Base-by-base conservation (phyloP, 1,140 invertebrate genomes). In the Drosophila sucinea region DNA sequence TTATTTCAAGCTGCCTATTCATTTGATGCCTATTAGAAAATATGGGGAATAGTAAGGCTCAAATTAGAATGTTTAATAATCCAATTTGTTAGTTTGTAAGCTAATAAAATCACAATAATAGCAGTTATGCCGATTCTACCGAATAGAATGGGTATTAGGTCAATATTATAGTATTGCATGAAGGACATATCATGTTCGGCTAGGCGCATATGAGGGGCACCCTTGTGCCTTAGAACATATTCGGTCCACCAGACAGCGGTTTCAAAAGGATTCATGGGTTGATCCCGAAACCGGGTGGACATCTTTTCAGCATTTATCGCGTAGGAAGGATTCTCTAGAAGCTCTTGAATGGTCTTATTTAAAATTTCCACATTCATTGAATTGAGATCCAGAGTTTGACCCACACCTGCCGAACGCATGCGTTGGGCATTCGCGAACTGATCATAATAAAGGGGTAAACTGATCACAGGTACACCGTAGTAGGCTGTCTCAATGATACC, bases 211-310 rank as follows among this genome's bases (percentile, higher is more conserved):
- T 93, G 91, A 2, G 80, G 60, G 0, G 93, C 93, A 5, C 89
- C 81, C 11, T 84, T 79, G 65, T 90, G 70, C 0, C 87, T 85
- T 55, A 65, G 85, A 71, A 94, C 92, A 67, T 95, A 95, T 76
- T 95, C 94, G 0, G 94, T 93, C 94, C 94, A 95, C 90, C 93
- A 95, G n/a, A 94, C 90, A 2, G 94, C 94, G 1, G 92, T 93
- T n/a, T 94, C 93, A 60, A 94, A 63, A 0, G 94, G 92, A 5
- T 89, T 82, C 68, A 93, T 78, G 1, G 94, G 94, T 40, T 93
- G 91, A 81, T 95, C 94, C 40, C 84, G 90, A 64, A 94, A 94
- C 11, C 92, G 78, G 27, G 66, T 76, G 0, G 94, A 93, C 5
- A 94, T 68, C 81, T 91, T 35, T 2, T 57, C 38, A 0, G 71